These are phyloP conservation scores for Montipora foliosa DNA, from an alignment of 64 coral and sea anemone species.

Conservation along the genomic window DNA sequence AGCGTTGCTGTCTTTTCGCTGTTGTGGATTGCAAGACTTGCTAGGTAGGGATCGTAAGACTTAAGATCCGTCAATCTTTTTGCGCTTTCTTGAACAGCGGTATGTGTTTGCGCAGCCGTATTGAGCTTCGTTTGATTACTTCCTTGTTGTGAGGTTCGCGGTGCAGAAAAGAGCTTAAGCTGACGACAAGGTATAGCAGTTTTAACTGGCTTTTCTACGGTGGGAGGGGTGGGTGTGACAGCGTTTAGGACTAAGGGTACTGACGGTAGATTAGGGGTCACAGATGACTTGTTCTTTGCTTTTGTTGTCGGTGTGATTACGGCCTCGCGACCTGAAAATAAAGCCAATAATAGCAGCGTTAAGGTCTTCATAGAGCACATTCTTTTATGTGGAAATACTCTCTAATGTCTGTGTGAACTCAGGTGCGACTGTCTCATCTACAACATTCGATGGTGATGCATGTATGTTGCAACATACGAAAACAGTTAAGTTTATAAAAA, in stretches of 20 bases:
- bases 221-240: conserved; percentile 3
- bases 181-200: background rate
- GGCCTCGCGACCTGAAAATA: background rate
- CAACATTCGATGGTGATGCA: too few relatives aligned
- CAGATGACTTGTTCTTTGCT: background rate
- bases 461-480: too few relatives aligned
- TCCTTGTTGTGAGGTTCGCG: background rate
- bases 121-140: background rate
- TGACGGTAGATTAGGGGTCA: background rate
- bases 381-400: background rate
- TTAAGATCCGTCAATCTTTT: background rate
- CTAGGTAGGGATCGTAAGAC: background rate
- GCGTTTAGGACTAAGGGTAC: background rate
- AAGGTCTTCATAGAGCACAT: background rate
- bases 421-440: too few relatives aligned
- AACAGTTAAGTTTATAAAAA: too few relatives aligned
- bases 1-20: background rate
- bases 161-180: conserved; percentile 11
- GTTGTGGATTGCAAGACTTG: background rate
- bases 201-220: conserved; percentile 14
- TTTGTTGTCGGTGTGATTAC: background rate
- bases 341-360: background rate
- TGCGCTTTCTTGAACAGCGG: conserved; percentile 13
- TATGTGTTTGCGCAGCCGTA: background rate
- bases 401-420: too few relatives aligned